phyloP scores from a whole-genome alignment of 1,140 invertebrate species.

The Drosophila ogumai region DNA sequence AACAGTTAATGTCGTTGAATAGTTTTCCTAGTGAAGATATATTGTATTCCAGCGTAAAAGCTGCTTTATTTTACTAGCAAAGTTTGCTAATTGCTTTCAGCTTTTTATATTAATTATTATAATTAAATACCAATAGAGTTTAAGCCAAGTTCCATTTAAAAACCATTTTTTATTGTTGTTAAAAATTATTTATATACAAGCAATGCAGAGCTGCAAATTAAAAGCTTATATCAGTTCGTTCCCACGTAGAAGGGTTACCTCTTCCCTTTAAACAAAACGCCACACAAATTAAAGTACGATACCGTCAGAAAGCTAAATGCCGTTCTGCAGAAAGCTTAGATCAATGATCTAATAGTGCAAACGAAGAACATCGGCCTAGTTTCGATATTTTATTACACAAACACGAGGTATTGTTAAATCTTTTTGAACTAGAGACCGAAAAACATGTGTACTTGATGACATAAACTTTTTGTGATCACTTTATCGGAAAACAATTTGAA shows the following conservation, averaged over 20 bases:
- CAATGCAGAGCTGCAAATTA: constrained; percentile 45
- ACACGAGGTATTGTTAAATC: constrained; percentile 1
- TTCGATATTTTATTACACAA: constrained; percentile 6
- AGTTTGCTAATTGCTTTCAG: constrained; percentile 13
- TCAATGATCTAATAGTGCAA: constrained; percentile 33
- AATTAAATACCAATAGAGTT: constrained; percentile 13
- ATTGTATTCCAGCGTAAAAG: constrained; percentile 10
- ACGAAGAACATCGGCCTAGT: constrained; percentile 10
- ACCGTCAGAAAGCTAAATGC: constrained; percentile 18
- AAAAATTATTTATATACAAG: constrained; percentile 31
- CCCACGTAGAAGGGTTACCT: constrained; percentile 20
- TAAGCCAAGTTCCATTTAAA: constrained; percentile 7
- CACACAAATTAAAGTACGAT: constrained; percentile 11
- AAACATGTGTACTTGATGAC: background rate
- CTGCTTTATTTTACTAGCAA: constrained; percentile 19
- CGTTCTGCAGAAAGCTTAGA: constrained; percentile 25
- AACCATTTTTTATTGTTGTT: constrained; percentile 15
- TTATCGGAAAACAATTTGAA: background rate
- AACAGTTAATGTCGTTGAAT: constrained; percentile 4
- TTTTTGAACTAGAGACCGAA: background rate
- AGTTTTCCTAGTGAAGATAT: constrained; percentile 12
- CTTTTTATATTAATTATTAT: constrained; percentile 10
- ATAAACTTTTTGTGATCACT: background rate
- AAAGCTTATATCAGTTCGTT: constrained; percentile 18
- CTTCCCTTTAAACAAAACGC: constrained; percentile 14